A percentile compares a stretch with the other conserved stretches of the same genome.
Conservation (phyloP, 2,113 vertebrate species). For the Thamnophis sirtalis region DNA sequence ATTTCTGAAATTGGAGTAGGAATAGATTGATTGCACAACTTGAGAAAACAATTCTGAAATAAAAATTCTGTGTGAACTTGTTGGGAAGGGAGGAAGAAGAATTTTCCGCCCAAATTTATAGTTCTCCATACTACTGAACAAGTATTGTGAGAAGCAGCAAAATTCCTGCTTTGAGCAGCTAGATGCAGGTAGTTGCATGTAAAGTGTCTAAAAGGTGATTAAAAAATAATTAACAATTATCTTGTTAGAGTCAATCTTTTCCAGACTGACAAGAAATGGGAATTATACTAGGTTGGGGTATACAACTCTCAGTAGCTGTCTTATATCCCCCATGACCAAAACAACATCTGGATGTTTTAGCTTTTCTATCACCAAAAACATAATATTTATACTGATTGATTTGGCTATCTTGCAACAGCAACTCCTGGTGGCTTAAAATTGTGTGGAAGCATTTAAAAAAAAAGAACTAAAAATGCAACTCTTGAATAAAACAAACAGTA, state of each 20-base stretch:
- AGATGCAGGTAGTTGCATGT: no score
- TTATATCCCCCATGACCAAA: not conserved
- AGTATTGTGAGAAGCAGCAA: not conserved
- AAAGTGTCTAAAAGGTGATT: not conserved
- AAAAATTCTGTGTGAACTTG: not conserved
- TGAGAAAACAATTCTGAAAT: not conserved
- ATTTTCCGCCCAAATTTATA: not conserved
- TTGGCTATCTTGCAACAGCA: no score
- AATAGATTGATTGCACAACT: not conserved
- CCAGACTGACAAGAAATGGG: no score
- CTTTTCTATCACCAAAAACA: not conserved
- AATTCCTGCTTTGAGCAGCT: not conserved
- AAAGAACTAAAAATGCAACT: no score
- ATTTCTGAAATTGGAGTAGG: not conserved
- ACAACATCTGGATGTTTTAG: not conserved
- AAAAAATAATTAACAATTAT: no score
- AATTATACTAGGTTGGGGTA: no score
- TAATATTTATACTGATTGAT: no score
- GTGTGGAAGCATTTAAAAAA: no score
- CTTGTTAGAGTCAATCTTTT: not conserved
- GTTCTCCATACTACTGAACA: not conserved
- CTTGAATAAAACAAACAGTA: no score
- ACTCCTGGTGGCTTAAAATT: no score
- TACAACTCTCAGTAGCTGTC: no score
- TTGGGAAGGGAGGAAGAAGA: no score